A percentile compares a stretch with the other conserved stretches of the same genome.
phyloP scores from a whole-genome alignment of 1,140 invertebrate species.

The Zaprionus lachaisei region DNA sequence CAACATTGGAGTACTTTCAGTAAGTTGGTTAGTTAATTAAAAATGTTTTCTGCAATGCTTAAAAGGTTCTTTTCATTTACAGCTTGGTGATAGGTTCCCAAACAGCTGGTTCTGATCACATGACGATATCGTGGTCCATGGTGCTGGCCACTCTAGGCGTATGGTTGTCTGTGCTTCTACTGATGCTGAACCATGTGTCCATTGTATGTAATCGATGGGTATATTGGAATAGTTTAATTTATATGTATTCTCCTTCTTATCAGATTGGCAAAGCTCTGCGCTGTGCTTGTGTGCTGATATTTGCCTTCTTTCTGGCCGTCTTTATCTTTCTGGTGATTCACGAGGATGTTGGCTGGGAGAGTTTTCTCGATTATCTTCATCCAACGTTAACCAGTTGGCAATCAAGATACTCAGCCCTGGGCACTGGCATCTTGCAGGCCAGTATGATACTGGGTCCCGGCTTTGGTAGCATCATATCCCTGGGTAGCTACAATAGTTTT shows the following conservation, averaged over 20 bases:
- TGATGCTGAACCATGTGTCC: constrained; percentile 62
- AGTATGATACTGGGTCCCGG: constrained; percentile 71
- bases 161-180: constrained; percentile 57
- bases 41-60: background rate
- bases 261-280: constrained; percentile 77
- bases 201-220: constrained; percentile 47
- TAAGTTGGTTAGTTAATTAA: constrained; percentile 16
- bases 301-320: constrained; percentile 64
- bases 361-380: constrained; percentile 50
- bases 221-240: background rate
- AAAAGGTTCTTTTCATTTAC: background rate
- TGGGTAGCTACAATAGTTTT: constrained; percentile 77
- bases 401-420: constrained; percentile 29
- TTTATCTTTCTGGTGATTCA: constrained; percentile 62
- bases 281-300: constrained; percentile 68
- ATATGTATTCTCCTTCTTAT: background rate
- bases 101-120: constrained; percentile 19
- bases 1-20: constrained; percentile 77
- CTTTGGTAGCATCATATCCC: constrained; percentile 73
- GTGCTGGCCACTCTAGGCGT: constrained; percentile 56
- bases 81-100: constrained; percentile 67
- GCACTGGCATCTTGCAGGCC: constrained; percentile 65
- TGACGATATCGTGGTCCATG: constrained; percentile 67
- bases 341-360: constrained; percentile 41
- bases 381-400: constrained; percentile 45